Evolutionary conservation across 2,113 vertebrate genomes (phyloP).

Genomic region (Aix galericulata): DNA sequence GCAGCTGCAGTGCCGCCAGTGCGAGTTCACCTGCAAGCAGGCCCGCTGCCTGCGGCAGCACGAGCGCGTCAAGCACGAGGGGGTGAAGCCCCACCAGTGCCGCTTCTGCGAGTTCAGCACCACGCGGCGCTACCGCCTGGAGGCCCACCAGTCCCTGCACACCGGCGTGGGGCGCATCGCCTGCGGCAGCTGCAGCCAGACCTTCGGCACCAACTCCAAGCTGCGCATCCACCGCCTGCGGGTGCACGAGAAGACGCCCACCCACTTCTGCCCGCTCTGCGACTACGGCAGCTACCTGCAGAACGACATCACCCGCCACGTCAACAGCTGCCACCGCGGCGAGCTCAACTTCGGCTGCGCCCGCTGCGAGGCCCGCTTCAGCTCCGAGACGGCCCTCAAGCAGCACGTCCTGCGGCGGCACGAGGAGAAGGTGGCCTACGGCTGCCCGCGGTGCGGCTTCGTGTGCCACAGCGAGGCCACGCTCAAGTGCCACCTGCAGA

Average conservation of each 20-base stretch:
- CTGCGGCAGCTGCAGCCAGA: slow-evolving; percentile 84
- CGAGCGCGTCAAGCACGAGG: slow-evolving; percentile 85
- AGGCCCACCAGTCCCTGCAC: slow-evolving; percentile 91
- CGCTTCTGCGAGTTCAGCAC: slow-evolving; percentile 90
- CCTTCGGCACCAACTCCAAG: slow-evolving; percentile 91
- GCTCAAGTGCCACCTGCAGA: slow-evolving; percentile 82
- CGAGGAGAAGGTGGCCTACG: slow-evolving; percentile 68
- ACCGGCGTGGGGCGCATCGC: slow-evolving; percentile 88
- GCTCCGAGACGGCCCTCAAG: slow-evolving; percentile 88
- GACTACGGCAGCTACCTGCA: slow-evolving; percentile 91
- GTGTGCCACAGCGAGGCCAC: slow-evolving; percentile 79
- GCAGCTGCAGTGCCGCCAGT: slow-evolving; percentile 74
- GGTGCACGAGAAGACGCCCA: slow-evolving; percentile 89
- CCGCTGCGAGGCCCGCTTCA: slow-evolving; percentile 87
- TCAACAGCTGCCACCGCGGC: slow-evolving; percentile 87
- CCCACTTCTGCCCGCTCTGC: slow-evolving; percentile 88
- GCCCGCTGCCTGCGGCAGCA: slow-evolving; percentile 85
- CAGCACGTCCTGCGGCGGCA: slow-evolving; percentile 89
- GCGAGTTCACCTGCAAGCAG: slow-evolving; percentile 88
- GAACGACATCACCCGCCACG: slow-evolving; percentile 89
- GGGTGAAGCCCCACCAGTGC: slow-evolving; percentile 82
- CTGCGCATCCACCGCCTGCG: slow-evolving; percentile 87
- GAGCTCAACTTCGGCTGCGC: slow-evolving; percentile 81
- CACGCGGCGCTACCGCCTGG: slow-evolving; percentile 86
- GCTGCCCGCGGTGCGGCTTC: slow-evolving; percentile 83